Evolutionary conservation across 92 coral and sea anemone genomes (phyloP), one percentile per base, ranked within the genome.

Genomic region (Palythoa heliodiscus): DNA sequence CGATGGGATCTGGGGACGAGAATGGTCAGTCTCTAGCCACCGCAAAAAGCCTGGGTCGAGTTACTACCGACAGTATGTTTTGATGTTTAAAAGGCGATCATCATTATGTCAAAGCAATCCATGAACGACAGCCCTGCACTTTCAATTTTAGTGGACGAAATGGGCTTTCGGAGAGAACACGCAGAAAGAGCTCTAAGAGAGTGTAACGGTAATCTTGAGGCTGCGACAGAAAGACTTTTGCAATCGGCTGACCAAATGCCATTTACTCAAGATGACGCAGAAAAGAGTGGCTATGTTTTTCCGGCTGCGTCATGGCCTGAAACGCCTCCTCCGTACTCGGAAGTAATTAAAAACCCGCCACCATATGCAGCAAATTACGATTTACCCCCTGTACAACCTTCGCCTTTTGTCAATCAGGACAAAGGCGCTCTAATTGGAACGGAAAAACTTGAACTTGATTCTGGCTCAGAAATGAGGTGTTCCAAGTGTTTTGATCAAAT

Each of bases 401-500:
- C 93, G 38, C 92, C 92, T 2, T 94, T 88, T 74, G 76, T 94
- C 3, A 92, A 89, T 17, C 93, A 92, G 75, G 98, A 92, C 2
- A 90, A 90, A 79, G 83, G 48, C 66, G 86, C 88, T 75, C 91
- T 94, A 5, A 71, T 90, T 24, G 90, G 89, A 78, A 81, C 88
- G 66, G 61, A 92, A 16, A 88, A 94, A 40, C 77, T 79, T 10
- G 83, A 80, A 13, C 89, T 90, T 43, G 86, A 93, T 0, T 79
- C 75, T 12, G 88, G 89, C 60, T 75, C 82, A 1, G 98, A 97
- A 43, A 93, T 92, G 84, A 83, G 99, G 48, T 97, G 99, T 87
- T 94, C 94, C 35, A 83, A 93, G 2, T 97, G 99, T 83, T 97
- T 97, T 73, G 99, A 97, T 78, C 94, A 89, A 23, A 95, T 97